phyloP scores from a whole-genome alignment of 2,113 vertebrate genomes.

The Rousettus leschenaultii region DNA sequence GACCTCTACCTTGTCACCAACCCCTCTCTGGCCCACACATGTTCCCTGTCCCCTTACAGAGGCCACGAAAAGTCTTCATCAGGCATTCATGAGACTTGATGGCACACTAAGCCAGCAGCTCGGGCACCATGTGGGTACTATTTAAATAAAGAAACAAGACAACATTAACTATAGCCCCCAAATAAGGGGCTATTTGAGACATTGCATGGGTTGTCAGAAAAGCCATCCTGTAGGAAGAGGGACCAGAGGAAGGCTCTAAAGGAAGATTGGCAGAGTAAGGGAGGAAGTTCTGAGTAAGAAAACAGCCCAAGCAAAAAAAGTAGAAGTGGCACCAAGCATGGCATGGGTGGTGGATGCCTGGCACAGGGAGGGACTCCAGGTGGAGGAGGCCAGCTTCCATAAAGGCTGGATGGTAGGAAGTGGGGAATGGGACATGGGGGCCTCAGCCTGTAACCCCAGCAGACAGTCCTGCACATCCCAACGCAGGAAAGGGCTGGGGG shows the following conservation, averaged over 20 bases:
- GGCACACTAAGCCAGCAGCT: not conserved
- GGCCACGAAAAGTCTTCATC: not conserved
- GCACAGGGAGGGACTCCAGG: not conserved
- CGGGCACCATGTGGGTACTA: not conserved
- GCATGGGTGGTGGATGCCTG: rapidly evolving
- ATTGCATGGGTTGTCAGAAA: not conserved
- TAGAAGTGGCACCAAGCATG: not conserved
- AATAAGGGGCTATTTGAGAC: not conserved
- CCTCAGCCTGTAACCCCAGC: not conserved
- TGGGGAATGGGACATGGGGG: conserved; percentile 27
- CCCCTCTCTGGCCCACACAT: not conserved
- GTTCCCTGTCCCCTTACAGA: not conserved
- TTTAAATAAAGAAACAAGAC: not conserved
- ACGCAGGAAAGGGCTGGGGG: not conserved
- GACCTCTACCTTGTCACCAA: not conserved
- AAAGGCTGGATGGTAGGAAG: not conserved
- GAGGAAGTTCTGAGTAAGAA: not conserved
- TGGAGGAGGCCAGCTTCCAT: not conserved
- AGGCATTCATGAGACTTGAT: not conserved
- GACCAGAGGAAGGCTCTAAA: not conserved
- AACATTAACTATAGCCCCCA: not conserved
- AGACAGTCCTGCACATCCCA: not conserved
- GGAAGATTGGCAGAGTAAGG: not conserved
- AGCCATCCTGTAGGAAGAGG: not conserved
- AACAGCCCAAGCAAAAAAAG: not conserved